Evolutionary conservation across 2,797 vertebrate species (phyloP), one percentile per base, ranked within the genome.

Genomic region (Euthynnus affinis): DNA sequence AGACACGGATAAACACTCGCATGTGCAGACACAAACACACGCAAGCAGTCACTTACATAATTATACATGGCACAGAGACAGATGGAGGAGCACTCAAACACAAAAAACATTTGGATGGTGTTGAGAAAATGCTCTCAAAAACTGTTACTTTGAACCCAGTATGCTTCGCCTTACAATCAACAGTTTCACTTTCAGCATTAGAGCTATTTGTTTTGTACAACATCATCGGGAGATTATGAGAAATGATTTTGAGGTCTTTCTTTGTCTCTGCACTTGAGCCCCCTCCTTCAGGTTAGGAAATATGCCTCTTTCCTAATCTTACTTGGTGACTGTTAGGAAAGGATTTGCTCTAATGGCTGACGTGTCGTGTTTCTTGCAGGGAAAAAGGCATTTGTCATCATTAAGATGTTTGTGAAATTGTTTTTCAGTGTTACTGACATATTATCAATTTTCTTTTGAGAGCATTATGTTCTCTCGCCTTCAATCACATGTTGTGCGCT

Each of bases 11-110:
- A 82, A 80, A 82, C 58, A 81, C 63, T 68, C 46, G 70, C 80
- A 84, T 81, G 75, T 83, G 65, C 79, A 81, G 72, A 89, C 74
- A 65, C 58, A 85, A 76, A 82, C 70, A 79, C 71, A 83, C 22
- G 62, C 83, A 75, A 71, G 73, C 63, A 55, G 58, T 71, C 64
- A 22, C 73, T 65, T 68, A 61, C 78, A 74, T 78, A 78, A 80
- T 80, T 73, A 63, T 34, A 75, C 58, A 66, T 10, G 22, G 65
- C 76, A 73, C 65, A 80, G 58, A 68, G 55, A 74, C 65, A 76
- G 63, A 86, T 37, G 72, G 69, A 62, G 52, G 62, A 62, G 22
- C 48, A 7, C 65, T 61, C 6, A 12, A 52, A 60, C 42, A 29
- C 53, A 53, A 64, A 34, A 73, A 77, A 70, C 44, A 71, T 70